These are phyloP conservation scores for Chromobotia macracanthus DNA, from an alignment of 2,797 vertebrate genomes.

Conservation along the genomic window DNA sequence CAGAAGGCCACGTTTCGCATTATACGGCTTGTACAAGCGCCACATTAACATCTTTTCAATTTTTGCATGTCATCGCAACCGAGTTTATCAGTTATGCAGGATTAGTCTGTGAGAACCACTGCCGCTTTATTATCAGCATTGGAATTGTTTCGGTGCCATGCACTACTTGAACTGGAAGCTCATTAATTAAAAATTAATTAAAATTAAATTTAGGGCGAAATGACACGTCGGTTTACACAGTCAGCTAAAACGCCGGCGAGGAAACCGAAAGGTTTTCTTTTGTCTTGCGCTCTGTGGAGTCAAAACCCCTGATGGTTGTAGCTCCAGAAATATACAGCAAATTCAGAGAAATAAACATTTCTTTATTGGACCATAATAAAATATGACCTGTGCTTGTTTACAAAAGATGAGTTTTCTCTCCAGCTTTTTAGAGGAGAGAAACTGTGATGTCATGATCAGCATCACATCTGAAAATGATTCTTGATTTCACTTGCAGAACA, in stretches of 20 bases:
- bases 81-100: constrained; percentile 40
- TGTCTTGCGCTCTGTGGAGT: neutral
- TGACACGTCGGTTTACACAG: constrained; percentile 24
- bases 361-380: constrained; percentile 22
- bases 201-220: constrained; percentile 32
- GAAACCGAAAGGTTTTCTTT: constrained; percentile 9
- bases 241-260: constrained; percentile 27
- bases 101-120: constrained; percentile 27
- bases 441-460: constrained; percentile 3
- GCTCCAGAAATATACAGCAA: constrained; percentile 25
- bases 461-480: constrained; percentile 15
- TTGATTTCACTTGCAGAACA: constrained; percentile 25
- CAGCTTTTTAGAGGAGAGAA: neutral
- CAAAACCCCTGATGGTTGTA: neutral
- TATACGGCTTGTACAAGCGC: constrained; percentile 6
- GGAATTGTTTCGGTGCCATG: constrained; percentile 27
- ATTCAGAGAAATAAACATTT: neutral
- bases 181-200: constrained; percentile 43
- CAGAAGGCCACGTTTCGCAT: constrained; percentile 31
- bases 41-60: constrained; percentile 48
- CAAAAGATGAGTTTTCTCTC: constrained; percentile 14
- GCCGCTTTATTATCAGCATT: constrained; percentile 36
- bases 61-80: constrained; percentile 21
- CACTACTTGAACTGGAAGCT: constrained; percentile 45
- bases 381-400: constrained; percentile 21